These are phyloP conservation scores for Empis stercorea DNA, from an alignment of 2,888 invertebrate genomes.

Conservation along the genomic window DNA sequence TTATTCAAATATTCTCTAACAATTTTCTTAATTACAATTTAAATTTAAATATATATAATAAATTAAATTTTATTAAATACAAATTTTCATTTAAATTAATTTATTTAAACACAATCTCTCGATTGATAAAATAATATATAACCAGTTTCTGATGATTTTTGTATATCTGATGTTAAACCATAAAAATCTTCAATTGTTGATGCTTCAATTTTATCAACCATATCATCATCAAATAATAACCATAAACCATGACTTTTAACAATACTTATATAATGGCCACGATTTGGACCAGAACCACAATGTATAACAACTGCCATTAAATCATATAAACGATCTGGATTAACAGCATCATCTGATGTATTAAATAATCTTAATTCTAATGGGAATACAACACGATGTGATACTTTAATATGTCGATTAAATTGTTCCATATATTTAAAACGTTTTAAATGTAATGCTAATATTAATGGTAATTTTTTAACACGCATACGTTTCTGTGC, in stretches of 20 bases:
- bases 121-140: slow-evolving; percentile 99
- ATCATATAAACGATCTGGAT: slow-evolving; percentile 96
- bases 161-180: slow-evolving; percentile 95
- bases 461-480: slow-evolving; percentile 93
- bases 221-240: slow-evolving; percentile 99
- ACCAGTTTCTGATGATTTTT: slow-evolving; percentile 98
- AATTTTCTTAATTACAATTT: no score
- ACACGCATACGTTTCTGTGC: slow-evolving; percentile 98
- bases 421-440: slow-evolving; percentile 98
- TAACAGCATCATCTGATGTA: slow-evolving; percentile 96
- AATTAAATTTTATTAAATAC: no score
- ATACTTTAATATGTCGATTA: slow-evolving; percentile 96
- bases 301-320: slow-evolving; percentile 98
- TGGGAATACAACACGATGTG: slow-evolving; percentile 97
- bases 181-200: slow-evolving; percentile 99
- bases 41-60: no score
- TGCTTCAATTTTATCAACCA: slow-evolving; percentile 99
- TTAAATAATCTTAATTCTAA: slow-evolving; percentile 94
- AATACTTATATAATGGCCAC: slow-evolving; percentile 99
- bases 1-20: neutral
- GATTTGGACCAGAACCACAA: slow-evolving; percentile 97
- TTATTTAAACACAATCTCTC: slow-evolving; percentile 50
- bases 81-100: neutral
- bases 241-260: slow-evolving; percentile 99
- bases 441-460: slow-evolving; percentile 94